phyloP scores from a whole-genome alignment of 2,113 vertebrate genomes.

The Myrmecophaga tridactyla region DNA sequence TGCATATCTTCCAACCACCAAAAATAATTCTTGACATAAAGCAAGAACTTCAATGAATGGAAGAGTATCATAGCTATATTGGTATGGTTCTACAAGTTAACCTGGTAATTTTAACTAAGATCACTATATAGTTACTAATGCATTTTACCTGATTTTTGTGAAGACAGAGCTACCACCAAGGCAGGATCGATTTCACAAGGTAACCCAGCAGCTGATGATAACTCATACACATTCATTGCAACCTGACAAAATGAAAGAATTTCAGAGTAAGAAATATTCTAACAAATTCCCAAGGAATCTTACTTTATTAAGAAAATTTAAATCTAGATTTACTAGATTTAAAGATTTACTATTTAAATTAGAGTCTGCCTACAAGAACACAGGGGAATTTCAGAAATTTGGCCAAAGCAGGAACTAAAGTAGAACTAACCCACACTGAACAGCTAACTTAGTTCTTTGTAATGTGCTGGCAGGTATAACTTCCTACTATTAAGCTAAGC shows the following conservation, averaged over 20 bases:
- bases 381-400: constrained; percentile 30
- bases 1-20: neutral
- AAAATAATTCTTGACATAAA: neutral
- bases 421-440: neutral
- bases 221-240: constrained; percentile 99
- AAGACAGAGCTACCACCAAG: constrained; percentile 96
- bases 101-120: neutral
- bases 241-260: constrained; percentile 85
- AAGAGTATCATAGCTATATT: neutral
- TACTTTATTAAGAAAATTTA: constrained; percentile 6
- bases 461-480: neutral
- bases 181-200: constrained; percentile 99
- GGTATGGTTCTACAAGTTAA: neutral
- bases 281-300: constrained; percentile 25
- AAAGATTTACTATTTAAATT: constrained; percentile 26
- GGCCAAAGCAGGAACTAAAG: neutral
- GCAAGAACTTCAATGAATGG: neutral
- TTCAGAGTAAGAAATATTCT: constrained; percentile 36
- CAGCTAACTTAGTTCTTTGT: neutral
- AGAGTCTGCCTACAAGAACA: neutral
- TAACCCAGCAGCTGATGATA: constrained; percentile 96
- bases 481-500: neutral
- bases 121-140: neutral
- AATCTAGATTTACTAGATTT: too few relatives aligned
- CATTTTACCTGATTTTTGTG: constrained; percentile 94